Evolutionary conservation across 2,888 invertebrate genomes (phyloP).

Genomic region (Caenorhabditis afra): DNA sequence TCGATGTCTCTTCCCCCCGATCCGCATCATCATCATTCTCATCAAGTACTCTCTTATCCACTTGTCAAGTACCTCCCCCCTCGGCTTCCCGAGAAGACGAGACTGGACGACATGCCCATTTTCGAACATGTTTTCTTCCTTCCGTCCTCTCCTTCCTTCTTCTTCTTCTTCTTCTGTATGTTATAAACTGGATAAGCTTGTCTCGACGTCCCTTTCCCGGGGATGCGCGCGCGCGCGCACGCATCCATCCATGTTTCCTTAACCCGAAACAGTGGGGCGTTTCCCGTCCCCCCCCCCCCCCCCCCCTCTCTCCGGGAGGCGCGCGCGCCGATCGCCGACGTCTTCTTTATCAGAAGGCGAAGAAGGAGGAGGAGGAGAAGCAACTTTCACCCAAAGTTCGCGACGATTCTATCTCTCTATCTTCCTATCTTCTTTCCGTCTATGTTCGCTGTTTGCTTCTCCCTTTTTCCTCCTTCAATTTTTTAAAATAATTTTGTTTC

Average conservation of each 20-base stretch:
- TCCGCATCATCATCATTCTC: not conserved
- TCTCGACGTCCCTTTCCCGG: constrained; percentile 19
- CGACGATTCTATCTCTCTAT: no score
- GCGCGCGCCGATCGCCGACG: no score
- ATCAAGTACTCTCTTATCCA: constrained; percentile 48
- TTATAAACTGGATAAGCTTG: constrained; percentile 65
- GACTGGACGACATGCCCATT: not conserved
- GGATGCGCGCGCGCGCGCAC: no score
- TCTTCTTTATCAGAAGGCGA: not conserved
- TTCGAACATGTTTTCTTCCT: constrained; percentile 48
- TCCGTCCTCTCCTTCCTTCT: no score
- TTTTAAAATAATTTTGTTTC: no score
- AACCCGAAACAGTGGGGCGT: constrained; percentile 44
- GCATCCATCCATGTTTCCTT: constrained; percentile 17
- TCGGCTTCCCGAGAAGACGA: no score
- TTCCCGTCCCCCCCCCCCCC: no score
- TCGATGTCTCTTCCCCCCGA: not conserved
- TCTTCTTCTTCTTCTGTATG: constrained; percentile 14
- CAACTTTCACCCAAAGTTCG: no score
- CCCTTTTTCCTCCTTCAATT: no score
- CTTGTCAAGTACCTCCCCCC: constrained; percentile 48
- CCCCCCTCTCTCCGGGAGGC: not conserved
- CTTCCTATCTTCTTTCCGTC: no score
- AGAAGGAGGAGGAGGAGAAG: no score
- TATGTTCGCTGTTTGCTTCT: no score